These are phyloP conservation scores for Bellardia pandia DNA, from an alignment of 2,888 invertebrate species.

Conservation along the genomic window DNA sequence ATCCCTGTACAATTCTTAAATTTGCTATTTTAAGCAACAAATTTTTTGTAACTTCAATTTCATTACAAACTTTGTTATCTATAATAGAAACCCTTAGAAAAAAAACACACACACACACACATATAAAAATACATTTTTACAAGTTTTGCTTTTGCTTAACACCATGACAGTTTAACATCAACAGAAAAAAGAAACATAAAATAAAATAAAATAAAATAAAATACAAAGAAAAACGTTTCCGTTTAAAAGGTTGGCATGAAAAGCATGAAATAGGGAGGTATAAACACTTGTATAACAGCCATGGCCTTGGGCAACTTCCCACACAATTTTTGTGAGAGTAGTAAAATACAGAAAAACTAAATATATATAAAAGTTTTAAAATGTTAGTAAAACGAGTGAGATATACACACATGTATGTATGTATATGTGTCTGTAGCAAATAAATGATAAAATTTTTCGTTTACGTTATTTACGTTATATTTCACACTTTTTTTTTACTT, in stretches of 20 bases:
- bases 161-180: constrained; percentile 13
- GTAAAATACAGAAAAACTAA: neutral
- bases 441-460: neutral
- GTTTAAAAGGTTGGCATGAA: neutral
- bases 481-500: neutral
- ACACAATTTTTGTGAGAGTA: constrained; percentile 42
- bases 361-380: neutral
- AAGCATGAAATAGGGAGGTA: neutral
- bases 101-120: neutral
- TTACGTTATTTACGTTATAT: neutral
- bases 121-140: neutral
- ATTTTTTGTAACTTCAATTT: neutral
- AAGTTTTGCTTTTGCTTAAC: constrained; percentile 15
- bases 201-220: neutral
- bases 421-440: neutral
- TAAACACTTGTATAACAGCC: constrained; percentile 29
- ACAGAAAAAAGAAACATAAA: neutral
- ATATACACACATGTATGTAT: neutral
- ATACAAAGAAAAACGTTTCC: neutral
- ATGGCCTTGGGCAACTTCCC: constrained; percentile 74
- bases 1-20: neutral
- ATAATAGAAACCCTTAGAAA: neutral
- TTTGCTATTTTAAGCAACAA: neutral
- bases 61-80: constrained; percentile 2
- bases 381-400: neutral